Percentiles rank a stretch among this genome's conserved stretches.
phyloP scores from a whole-genome alignment of 2,113 vertebrate species.

The Excalfactoria chinensis region DNA sequence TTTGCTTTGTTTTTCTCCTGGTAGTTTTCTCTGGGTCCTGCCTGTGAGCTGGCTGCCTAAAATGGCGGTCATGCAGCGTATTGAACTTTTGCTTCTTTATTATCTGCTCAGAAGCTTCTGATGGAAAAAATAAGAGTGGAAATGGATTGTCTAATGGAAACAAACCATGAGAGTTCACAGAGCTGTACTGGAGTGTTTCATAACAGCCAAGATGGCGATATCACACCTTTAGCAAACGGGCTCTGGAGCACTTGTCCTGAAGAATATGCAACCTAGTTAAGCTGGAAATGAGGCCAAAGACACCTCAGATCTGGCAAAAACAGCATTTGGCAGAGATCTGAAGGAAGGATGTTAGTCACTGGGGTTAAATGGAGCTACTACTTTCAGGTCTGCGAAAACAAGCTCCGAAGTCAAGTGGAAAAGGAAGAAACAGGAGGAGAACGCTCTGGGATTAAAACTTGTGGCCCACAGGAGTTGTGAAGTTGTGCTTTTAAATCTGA shows the following conservation, averaged over 20 bases:
- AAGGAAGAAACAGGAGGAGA: constrained; percentile 10
- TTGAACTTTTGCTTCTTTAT: not conserved
- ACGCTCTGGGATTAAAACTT: not conserved
- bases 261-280: not conserved
- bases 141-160: not conserved
- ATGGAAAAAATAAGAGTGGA: not conserved
- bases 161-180: rapidly evolving
- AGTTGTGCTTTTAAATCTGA: not conserved
- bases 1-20: not conserved
- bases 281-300: constrained; percentile 8
- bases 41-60: not conserved
- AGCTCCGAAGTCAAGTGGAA: not conserved
- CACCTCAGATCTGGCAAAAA: constrained; percentile 9
- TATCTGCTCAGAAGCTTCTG: not conserved
- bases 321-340: not conserved
- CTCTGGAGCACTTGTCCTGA: not conserved
- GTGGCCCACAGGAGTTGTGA: not conserved
- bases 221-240: not conserved
- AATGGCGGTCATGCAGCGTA: not conserved
- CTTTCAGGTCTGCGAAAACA: constrained; percentile 39
- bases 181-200: not conserved
- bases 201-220: not conserved
- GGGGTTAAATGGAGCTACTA: not conserved
- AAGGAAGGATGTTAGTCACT: constrained; percentile 45
- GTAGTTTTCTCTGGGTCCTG: not conserved